Evolutionary conservation across 2,113 vertebrate species (phyloP).

Genomic region (Platycercus adscitus): DNA sequence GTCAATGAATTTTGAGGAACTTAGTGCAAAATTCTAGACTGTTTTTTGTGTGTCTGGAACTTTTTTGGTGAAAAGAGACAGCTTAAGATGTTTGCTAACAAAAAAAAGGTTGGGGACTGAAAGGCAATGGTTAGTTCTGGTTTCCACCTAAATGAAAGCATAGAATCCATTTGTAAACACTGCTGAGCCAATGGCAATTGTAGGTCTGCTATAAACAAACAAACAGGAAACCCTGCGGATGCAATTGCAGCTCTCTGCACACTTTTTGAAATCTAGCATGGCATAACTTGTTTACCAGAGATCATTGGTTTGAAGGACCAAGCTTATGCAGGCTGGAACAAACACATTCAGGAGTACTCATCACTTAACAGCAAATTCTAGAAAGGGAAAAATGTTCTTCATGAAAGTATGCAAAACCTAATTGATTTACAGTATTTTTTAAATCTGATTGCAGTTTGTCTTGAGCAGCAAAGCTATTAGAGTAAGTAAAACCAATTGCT

Average conservation of each 20-base stretch:
- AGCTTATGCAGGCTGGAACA: not conserved
- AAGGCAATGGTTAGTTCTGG: not conserved
- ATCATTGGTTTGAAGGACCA: not conserved
- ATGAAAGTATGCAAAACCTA: not conserved
- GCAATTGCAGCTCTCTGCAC: not conserved
- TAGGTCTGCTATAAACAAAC: not conserved
- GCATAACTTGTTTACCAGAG: not conserved
- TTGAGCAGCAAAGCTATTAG: not conserved
- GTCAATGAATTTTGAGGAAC: not conserved
- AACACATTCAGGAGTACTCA: accelerated
- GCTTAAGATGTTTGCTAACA: not conserved
- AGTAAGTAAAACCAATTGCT: not conserved
- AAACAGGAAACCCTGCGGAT: not conserved
- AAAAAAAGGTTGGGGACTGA: not conserved
- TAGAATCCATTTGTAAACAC: not conserved
- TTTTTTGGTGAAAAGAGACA: not conserved
- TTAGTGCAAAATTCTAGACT: not conserved
- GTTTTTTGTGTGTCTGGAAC: not conserved
- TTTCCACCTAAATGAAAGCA: not conserved
- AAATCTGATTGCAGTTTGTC: not conserved
- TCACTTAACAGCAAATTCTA: not conserved
- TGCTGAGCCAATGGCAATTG: not conserved
- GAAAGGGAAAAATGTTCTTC: not conserved
- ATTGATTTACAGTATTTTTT: not conserved
- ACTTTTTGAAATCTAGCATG: not conserved